Evolutionary conservation across 2,888 invertebrate species (phyloP), one percentile per base, ranked within the genome.

Genomic region (Harmothoe impar): DNA sequence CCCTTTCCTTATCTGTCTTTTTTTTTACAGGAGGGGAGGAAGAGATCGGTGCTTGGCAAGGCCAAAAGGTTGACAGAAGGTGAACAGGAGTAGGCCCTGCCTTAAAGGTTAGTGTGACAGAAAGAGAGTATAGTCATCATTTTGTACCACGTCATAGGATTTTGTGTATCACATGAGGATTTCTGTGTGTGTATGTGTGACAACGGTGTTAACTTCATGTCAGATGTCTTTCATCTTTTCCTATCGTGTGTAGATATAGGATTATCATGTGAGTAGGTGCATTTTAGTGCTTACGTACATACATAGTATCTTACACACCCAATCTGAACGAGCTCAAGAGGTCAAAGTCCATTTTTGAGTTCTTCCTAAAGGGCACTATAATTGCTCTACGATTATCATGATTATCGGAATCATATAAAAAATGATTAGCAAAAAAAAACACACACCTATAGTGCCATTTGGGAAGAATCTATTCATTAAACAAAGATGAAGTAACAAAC

Each of bases 251-350:
- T 31, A 43, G 43, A 43, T 43, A 43, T 43, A 43, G 7, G 77
- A 1, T 77, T 77, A 17, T 77, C 1, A 15, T 77, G 81, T 81
- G 43, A 81, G 81, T 81, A 81, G 43, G 81, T 81, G 81, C 81
- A 43, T 17, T 81, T n/a, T 35, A 15, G 81, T 81, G 81, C 81
- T 81, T 77, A 25, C 23, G 3, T 72, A 72, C 25, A 29, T 72
- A 81, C 23, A 35, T 15, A 33, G 43, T 33, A 81, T 20, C 0
- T 43, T 81, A 35, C 43, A 81, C 17, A 81, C 81, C 43, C 31
- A 15, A n/a, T n/a, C 81, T 43, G 43, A 81, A n/a, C 12, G 15
- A 10, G 33, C 33, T 43, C 0, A 15, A 43, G 35, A 81, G 81
- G 81, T 81, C 81, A 81, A 81, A 25, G 23, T 35, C 17, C 43